A percentile compares a stretch with the other conserved stretches of the same genome.
Conservation (phyloP, 2,888 invertebrate genomes). For the Phytoseiulus persimilis region DNA sequence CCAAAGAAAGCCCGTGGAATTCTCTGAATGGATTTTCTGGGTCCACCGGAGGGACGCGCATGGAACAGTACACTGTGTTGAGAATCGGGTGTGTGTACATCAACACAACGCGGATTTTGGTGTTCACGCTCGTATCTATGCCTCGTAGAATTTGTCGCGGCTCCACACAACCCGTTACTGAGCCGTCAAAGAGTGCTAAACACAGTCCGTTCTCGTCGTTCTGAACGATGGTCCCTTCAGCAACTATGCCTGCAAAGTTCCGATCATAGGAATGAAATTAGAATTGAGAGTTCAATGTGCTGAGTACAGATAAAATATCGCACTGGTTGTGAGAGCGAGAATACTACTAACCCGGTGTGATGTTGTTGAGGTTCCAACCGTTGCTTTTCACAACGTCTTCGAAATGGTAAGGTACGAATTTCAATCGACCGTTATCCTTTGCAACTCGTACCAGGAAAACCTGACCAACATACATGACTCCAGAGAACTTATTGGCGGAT, state of each 20-base stretch:
- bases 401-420: constrained; percentile 9
- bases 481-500: not conserved
- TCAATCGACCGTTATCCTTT: not conserved
- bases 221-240: not conserved
- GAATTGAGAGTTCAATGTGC: not conserved
- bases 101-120: not conserved
- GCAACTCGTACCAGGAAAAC: constrained; percentile 7
- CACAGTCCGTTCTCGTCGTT: constrained; percentile 7
- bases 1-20: constrained; percentile 11
- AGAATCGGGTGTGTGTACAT: constrained; percentile 34
- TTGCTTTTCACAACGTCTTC: not conserved
- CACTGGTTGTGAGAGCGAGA: not conserved
- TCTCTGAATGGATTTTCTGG: not conserved
- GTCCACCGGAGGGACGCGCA: not conserved
- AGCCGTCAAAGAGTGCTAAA: not conserved
- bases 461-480: constrained; percentile 10
- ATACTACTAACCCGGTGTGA: constrained; percentile 13
- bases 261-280: not conserved
- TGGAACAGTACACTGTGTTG: constrained; percentile 17
- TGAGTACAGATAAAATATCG: no score
- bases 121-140: not conserved
- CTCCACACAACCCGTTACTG: not conserved
- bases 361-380: constrained; percentile 12
- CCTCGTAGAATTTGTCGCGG: constrained; percentile 9
- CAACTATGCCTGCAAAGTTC: not conserved